A percentile compares a stretch with the other conserved stretches of the same genome.
Conservation (phyloP, 2,113 vertebrate species). For the Deroptyus accipitrinus region DNA sequence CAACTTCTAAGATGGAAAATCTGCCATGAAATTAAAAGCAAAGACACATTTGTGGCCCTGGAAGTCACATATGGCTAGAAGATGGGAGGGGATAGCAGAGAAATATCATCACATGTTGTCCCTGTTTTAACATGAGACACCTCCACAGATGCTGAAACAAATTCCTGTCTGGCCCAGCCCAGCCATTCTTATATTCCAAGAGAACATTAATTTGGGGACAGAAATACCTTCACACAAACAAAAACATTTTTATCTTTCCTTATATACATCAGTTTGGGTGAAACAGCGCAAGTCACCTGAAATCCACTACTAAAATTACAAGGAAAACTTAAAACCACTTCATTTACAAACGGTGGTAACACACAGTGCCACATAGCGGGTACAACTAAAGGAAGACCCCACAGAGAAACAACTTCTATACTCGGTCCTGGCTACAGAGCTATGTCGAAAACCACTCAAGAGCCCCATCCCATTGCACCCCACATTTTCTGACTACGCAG, state of each 20-base stretch:
- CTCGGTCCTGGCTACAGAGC: neutral
- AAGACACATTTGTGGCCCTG: neutral
- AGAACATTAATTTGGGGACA: neutral
- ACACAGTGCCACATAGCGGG: accelerated
- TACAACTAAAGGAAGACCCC: neutral
- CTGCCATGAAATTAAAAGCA: neutral
- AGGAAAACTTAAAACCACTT: neutral
- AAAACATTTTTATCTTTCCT: neutral
- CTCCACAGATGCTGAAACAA: neutral
- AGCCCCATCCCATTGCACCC: neutral
- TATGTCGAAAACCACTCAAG: neutral
- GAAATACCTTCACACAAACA: neutral
- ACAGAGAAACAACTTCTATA: neutral
- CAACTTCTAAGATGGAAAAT: neutral
- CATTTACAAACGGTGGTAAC: neutral
- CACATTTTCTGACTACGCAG: neutral
- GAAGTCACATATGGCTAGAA: neutral
- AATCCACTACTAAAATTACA: neutral
- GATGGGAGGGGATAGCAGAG: neutral
- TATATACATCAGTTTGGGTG: neutral
- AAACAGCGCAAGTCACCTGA: neutral
- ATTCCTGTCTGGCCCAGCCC: neutral
- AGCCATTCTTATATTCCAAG: neutral
- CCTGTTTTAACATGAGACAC: neutral
- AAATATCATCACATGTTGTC: neutral